Conservation (phyloP, 2,797 vertebrate genomes). For the Spinus olivaceus region DNA sequence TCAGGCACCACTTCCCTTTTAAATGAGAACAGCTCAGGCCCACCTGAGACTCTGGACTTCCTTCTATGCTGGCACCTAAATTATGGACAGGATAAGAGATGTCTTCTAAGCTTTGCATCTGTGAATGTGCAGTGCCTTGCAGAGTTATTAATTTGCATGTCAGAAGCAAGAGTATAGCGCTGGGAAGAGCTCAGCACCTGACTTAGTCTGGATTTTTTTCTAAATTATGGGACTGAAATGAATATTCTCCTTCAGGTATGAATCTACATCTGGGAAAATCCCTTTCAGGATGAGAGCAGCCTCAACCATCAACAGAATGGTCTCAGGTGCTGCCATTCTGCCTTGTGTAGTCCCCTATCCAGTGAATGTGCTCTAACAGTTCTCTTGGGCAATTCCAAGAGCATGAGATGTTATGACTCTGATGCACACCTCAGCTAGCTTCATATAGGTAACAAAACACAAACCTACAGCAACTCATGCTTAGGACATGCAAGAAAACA, state of each 20-base stretch:
- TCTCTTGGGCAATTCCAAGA: neutral
- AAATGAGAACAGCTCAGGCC: neutral
- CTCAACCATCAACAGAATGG: fast-evolving
- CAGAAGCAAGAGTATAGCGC: neutral
- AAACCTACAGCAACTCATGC: neutral
- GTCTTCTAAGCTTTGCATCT: neutral
- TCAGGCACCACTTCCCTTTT: neutral
- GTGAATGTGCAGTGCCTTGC: neutral
- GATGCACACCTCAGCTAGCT: neutral
- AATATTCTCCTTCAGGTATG: neutral
- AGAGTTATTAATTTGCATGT: neutral
- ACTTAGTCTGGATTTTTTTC: neutral
- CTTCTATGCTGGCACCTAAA: neutral
- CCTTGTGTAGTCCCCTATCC: neutral
- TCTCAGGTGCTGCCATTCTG: neutral
- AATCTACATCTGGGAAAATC: neutral
- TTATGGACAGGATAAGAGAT: neutral
- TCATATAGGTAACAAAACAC: neutral
- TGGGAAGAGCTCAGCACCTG: neutral
- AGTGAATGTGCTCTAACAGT: neutral
- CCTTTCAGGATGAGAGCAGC: neutral
- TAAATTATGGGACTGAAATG: neutral
- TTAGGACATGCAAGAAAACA: neutral
- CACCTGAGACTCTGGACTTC: neutral
- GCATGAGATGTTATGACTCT: neutral